A percentile compares a stretch with the other conserved stretches of the same genome.
Conservation (phyloP, 1,140 invertebrate genomes). For the Zaprionus davidi region DNA sequence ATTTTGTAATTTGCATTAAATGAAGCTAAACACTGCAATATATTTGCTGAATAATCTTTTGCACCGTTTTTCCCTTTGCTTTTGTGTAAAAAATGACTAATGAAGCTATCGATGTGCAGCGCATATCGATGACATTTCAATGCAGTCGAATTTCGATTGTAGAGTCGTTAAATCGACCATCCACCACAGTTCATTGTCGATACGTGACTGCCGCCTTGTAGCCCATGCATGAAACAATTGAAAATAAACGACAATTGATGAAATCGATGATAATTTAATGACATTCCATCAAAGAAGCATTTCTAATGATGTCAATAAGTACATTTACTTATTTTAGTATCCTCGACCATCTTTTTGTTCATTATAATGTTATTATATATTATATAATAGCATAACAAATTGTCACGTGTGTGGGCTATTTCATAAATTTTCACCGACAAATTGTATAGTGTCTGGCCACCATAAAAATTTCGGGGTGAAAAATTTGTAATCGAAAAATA, state of each 20-base stretch:
- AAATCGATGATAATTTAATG: not conserved
- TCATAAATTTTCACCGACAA: not conserved
- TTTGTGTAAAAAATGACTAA: conserved; percentile 76
- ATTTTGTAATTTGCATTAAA: conserved; percentile 36
- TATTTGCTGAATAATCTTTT: conserved; percentile 55
- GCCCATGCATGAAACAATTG: not conserved
- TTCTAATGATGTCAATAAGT: not conserved
- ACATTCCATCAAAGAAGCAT: not conserved
- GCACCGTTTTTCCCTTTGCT: conserved; percentile 54
- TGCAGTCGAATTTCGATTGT: not conserved
- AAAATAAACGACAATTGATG: not conserved
- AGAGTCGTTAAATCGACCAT: not conserved
- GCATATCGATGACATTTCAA: conserved; percentile 2
- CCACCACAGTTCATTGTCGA: not conserved
- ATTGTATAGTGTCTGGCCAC: conserved; percentile 20
- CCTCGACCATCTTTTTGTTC: not conserved
- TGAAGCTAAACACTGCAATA: conserved; percentile 23
- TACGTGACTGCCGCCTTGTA: not conserved
- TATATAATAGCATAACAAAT: not conserved
- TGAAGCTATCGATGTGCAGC: conserved; percentile 37
- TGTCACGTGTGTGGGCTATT: conserved; percentile 7
- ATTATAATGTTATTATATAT: not conserved
- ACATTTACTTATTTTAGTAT: not conserved
- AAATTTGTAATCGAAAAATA: conserved; percentile 53
- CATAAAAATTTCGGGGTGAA: conserved; percentile 37